Evolutionary conservation across 2,113 vertebrate species (phyloP), one percentile per base, ranked within the genome.

Genomic region (Pontoporia blainvillei): DNA sequence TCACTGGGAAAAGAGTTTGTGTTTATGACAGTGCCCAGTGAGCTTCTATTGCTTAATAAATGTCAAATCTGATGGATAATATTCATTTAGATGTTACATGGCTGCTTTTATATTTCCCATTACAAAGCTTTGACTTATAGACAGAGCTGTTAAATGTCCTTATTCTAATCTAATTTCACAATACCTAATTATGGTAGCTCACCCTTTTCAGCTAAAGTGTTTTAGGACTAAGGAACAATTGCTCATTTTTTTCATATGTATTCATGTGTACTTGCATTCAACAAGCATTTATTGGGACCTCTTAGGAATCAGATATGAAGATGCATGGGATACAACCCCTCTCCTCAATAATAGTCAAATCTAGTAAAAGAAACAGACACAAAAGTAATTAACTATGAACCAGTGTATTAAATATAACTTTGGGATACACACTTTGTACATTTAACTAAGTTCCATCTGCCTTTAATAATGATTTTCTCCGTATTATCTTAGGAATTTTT

Each of bases 1-100:
- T 97, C 90, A 73, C 83, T 75, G 79, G 71, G 49, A 90, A 96
- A 93, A 96, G 89, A 90, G 17, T 97, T 95, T 96, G 89, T 97
- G 95, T 96, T 97, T 98, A 97, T 0, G 13, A 52, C 82, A 93
- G 83, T 85, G 86, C 91, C 97, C 79, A 31, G 96, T 1, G 0
- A 95, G 93, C 73, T 87, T 71, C 64, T 94, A 91, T 94, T 96
- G 95, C 96, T 97, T 97, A 97, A 97, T 97, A 98, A 97, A 97
- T 95, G 97, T 96, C 97, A 98, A n/a, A 96, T 92, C 95, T 98
- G 97, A 98, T 97, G 97, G 97, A 98, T 97, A 98, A 97, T 98
- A 94, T 97, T 97, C 96, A 97, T 98, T 98, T 97, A 96, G 88
- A 95, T 96, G 96, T 95, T 96, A 92, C 97, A 91, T 75, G 88